These are phyloP conservation scores for Mastomys coucha DNA, from an alignment of 2,113 vertebrate species.

Conservation along the genomic window DNA sequence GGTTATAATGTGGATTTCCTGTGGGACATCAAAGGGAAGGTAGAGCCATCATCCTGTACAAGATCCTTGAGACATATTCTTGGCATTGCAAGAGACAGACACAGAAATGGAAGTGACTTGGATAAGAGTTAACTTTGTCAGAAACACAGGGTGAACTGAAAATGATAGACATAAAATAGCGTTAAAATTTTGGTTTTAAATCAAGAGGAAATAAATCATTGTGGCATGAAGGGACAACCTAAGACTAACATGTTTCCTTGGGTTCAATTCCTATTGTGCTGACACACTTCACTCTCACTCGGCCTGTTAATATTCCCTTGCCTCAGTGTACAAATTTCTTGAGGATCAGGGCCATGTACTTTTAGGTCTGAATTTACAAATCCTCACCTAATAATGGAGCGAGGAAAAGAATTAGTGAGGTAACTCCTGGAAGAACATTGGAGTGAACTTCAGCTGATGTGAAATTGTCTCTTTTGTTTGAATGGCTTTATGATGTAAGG, in stretches of 20 bases:
- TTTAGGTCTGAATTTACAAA: neutral
- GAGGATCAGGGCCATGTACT: fast-evolving
- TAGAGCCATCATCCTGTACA: too few species aligned
- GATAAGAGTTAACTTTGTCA: neutral
- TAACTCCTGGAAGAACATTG: neutral
- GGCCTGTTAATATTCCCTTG: fast-evolving
- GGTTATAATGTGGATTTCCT: neutral
- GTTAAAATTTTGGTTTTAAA: neutral
- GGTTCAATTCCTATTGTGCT: neutral
- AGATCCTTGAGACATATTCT: neutral
- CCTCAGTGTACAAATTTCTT: neutral
- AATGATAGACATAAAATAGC: neutral
- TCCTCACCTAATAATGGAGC: neutral
- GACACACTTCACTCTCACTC: neutral
- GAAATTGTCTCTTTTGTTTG: neutral
- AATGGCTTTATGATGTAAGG: neutral
- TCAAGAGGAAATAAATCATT: neutral
- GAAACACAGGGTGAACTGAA: neutral
- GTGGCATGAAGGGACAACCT: neutral
- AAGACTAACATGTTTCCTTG: neutral
- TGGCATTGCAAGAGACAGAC: neutral
- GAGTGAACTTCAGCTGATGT: neutral
- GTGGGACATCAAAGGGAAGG: neutral
- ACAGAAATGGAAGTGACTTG: neutral
- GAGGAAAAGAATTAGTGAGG: neutral